Evolutionary conservation across 2,888 invertebrate genomes (phyloP).

Genomic region (Pristionchus japonicus): DNA sequence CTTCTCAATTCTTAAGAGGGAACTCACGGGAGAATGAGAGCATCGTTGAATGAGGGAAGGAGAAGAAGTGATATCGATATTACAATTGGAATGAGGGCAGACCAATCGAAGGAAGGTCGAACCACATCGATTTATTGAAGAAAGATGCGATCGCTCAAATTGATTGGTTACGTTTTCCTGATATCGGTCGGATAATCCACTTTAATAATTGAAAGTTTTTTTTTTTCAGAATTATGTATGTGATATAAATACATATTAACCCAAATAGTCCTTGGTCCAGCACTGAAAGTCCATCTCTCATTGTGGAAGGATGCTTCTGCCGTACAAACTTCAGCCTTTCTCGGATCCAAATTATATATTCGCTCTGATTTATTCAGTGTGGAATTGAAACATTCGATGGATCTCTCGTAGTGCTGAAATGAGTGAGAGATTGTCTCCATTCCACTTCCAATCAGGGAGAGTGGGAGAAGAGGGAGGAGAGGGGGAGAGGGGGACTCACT

Average conservation of each 20-base stretch:
- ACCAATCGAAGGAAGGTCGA: background rate
- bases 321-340: slow-evolving; percentile 4
- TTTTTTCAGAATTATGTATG: too few relatives aligned
- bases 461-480: background rate
- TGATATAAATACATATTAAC: too few relatives aligned
- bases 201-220: too few relatives aligned
- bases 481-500: background rate
- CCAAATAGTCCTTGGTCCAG: background rate
- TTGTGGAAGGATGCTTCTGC: background rate
- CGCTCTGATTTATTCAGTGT: background rate
- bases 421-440: background rate
- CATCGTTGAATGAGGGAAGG: background rate
- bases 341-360: background rate
- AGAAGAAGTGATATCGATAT: background rate
- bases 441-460: too few relatives aligned
- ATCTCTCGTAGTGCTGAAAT: background rate
- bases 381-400: background rate
- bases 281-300: background rate
- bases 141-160: background rate
- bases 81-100: background rate
- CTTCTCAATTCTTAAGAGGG: background rate
- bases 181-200: background rate
- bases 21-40: background rate
- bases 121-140: background rate
- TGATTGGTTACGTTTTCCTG: background rate